Base-by-base conservation (phyloP, 2,797 vertebrate species). In the Sebastes flavidus region DNA sequence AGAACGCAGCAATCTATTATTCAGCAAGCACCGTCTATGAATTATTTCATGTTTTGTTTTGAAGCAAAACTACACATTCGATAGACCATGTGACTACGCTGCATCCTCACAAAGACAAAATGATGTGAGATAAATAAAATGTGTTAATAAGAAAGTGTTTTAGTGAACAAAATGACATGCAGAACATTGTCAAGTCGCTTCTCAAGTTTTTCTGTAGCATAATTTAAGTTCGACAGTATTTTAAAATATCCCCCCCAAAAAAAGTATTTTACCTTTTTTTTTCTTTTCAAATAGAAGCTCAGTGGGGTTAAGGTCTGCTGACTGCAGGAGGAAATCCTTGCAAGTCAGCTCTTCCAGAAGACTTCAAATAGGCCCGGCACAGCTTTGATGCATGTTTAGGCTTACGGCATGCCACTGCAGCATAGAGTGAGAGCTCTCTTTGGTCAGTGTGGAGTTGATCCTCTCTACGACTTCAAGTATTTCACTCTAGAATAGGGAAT, bases 361-460 rank as follows among this genome's bases (percentile, higher is more conserved):
- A 89, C 84, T 91, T 91, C 83, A 91, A 91, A 90, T 82, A 67
- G 72, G 56, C 72, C 75, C 0, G 3, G 63, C 54, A 29, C 42
- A 25, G 70, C 91, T 92, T 90, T 93, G 88, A 91, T 86, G 87
- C 82, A 69, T 90, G 87, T 92, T 88, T 84, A 81, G 84, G 85
- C 89, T 92, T n/a, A 89, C 14, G 83, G 89, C 88, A 30, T 83
- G 54, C 22, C 67, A 77, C 78, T 71, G 77, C 60, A 79, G 55
- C 84, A 78, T 2, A 56, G 56, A 69, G 60, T 14, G 36, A 81
- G 55, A 60, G 22, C 77, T 75, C 42, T 83, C 68, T 84, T 79
- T 82, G 86, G 87, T 82, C 84, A 82, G 59, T 60, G 69, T 68
- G 30, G n/a, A 87, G 75, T 36, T 78, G 77, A 75, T 79, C 70